These are phyloP conservation scores for Xiphias gladius DNA, from an alignment of 2,113 vertebrate species.

Conservation along the genomic window DNA sequence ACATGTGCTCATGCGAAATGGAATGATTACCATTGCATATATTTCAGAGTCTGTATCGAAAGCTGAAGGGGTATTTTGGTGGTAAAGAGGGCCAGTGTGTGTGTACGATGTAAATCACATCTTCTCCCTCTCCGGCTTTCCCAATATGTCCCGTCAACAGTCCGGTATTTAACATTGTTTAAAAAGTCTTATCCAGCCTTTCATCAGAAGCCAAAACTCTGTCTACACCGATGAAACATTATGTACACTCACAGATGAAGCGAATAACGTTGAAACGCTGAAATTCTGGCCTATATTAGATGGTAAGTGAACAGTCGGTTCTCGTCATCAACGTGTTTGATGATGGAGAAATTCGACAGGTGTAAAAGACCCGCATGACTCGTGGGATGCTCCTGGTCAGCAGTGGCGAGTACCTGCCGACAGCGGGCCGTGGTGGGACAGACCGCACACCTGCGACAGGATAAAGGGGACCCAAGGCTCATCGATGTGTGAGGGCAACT, in stretches of 20 bases:
- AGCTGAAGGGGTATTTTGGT: background rate
- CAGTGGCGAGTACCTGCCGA: no score
- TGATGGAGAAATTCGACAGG: background rate
- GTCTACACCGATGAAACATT: background rate
- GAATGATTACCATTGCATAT: background rate
- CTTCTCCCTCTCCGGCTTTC: background rate
- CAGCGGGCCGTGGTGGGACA: background rate
- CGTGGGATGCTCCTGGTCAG: no score
- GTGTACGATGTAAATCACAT: background rate
- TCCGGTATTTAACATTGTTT: background rate
- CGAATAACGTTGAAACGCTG: background rate
- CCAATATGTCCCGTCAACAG: slow-evolving; percentile 11
- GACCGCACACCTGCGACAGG: no score
- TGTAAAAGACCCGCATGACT: background rate
- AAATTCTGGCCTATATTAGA: background rate
- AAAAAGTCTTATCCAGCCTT: background rate
- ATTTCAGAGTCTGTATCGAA: background rate
- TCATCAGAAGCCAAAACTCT: slow-evolving; percentile 6
- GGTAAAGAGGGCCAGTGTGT: background rate
- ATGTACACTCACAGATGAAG: background rate
- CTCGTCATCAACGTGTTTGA: background rate
- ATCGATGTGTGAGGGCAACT: background rate
- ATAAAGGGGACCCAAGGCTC: background rate
- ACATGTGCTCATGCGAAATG: no score
- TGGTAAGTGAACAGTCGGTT: background rate